A percentile compares a stretch with the other conserved stretches of the same genome.
Conservation (phyloP, 2,797 vertebrate species). For the Bradypodion pumilum region DNA sequence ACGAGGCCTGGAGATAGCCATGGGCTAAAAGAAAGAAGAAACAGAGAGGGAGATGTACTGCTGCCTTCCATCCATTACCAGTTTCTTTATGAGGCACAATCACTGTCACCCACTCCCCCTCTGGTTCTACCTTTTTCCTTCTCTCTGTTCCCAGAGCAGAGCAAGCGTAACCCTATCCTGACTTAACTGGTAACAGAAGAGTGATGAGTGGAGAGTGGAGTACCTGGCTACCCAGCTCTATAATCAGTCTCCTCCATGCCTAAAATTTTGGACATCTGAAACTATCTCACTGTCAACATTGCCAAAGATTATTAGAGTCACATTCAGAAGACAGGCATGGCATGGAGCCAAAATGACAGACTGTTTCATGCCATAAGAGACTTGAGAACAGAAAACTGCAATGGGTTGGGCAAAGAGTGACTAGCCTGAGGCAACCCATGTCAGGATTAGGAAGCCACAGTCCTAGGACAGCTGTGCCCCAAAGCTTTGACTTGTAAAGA, state of each 20-base stretch:
- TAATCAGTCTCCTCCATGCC: neutral
- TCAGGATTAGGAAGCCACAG: slow-evolving; percentile 53
- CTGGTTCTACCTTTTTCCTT: too few species aligned
- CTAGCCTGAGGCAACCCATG: slow-evolving; percentile 54
- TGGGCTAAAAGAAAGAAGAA: neutral
- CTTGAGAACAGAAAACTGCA: slow-evolving; percentile 20
- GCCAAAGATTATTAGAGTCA: slow-evolving; percentile 34
- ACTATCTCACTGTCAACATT: slow-evolving; percentile 49
- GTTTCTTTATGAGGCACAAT: neutral
- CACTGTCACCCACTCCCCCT: neutral
- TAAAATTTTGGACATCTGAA: slow-evolving; percentile 4
- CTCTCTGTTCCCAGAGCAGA: neutral
- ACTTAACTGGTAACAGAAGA: neutral
- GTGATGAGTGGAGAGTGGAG: neutral
- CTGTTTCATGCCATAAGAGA: slow-evolving; percentile 53
- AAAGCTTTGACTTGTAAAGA: slow-evolving; percentile 67
- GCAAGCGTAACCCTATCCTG: neutral
- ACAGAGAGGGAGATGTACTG: neutral
- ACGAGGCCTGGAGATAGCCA: neutral
- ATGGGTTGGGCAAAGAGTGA: slow-evolving; percentile 44
- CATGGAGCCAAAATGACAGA: slow-evolving; percentile 66
- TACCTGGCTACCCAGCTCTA: neutral
- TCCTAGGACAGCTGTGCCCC: slow-evolving; percentile 61
- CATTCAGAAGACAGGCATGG: slow-evolving; percentile 42
- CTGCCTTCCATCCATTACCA: too few species aligned